Evolutionary conservation across 2,888 invertebrate genomes (phyloP), one percentile per base, ranked within the genome.

Genomic region (Andrena bucephala): DNA sequence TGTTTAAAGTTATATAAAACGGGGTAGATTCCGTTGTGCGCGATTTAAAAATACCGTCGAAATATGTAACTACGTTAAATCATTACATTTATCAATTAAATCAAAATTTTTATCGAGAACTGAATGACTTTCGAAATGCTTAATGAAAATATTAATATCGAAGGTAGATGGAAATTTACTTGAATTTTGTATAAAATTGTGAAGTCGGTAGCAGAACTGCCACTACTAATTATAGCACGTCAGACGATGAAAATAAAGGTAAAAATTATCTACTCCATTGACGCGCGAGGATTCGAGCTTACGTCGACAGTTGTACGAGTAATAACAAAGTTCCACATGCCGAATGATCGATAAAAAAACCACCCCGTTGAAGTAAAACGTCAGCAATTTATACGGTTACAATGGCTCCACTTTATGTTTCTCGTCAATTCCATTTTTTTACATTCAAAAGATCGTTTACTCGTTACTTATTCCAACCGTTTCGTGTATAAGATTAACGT

Each of bases 311-410:
- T 87, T 88, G 84, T 87, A 84, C 72, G 83, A 83, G 85, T 83
- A 90, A 89, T 87, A 90, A 90, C 85, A 85, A 82, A 85, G 72
- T 85, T 72, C 76, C 81, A 80, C 75, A 81, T 83, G 73, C 67
- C 68, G 83, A 85, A 89, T 89, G 89, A 91, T 92, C 92, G 88
- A 91, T 92, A 87, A 86, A 89, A 89, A 83, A 84, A 84, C 84
- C 77, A 85, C 79, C 65, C 72, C 84, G 85, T 76, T 87, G 89
- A 90, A 90, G 84, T 85, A 85, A 89, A 90, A 85, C 88, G 89
- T 91, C 91, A 92, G 92, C 90, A 83, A 86, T 91, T 91, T 90
- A 89, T 82, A 85, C 78, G 76, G 86, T 87, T 88, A 89, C 87
- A 88, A 84, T 81, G 83, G 82, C 84, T 85, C 73, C 69, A 68